These are phyloP conservation scores for Hipparchia semele DNA, from an alignment of 2,888 invertebrate species.

Conservation along the genomic window DNA sequence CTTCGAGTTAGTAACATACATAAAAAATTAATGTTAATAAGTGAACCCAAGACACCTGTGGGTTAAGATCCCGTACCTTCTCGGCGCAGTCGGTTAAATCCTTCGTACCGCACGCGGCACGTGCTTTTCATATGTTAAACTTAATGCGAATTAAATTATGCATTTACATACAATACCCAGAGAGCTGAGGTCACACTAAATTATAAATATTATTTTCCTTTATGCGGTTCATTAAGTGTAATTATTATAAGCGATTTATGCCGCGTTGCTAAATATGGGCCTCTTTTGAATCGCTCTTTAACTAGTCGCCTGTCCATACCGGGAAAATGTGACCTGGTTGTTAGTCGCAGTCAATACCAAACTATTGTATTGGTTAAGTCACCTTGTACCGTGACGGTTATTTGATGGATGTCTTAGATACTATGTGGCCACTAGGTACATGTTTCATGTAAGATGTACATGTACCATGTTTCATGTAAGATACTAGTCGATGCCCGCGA, in stretches of 20 bases:
- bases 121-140: background rate
- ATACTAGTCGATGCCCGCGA: no score
- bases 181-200: background rate
- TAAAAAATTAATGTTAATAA: no score
- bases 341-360: background rate
- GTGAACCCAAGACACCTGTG: background rate
- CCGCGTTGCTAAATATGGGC: constrained; percentile 5
- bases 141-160: constrained; percentile 1
- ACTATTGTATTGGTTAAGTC: background rate
- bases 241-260: constrained; percentile 2
- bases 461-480: no score
- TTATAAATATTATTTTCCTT: constrained; percentile 9
- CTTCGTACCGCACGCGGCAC: background rate
- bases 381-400: background rate
- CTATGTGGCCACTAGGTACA: no score
- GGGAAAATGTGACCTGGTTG: constrained; percentile 2
- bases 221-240: constrained; percentile 3
- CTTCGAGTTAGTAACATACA: no score
- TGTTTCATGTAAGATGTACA: no score
- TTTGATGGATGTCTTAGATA: background rate
- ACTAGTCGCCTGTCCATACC: background rate
- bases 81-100: background rate
- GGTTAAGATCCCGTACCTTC: background rate
- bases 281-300: background rate
- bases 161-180: constrained; percentile 11